Evolutionary conservation across 2,797 vertebrate genomes (phyloP).

Genomic region (Pipistrellus pipistrellus): DNA sequence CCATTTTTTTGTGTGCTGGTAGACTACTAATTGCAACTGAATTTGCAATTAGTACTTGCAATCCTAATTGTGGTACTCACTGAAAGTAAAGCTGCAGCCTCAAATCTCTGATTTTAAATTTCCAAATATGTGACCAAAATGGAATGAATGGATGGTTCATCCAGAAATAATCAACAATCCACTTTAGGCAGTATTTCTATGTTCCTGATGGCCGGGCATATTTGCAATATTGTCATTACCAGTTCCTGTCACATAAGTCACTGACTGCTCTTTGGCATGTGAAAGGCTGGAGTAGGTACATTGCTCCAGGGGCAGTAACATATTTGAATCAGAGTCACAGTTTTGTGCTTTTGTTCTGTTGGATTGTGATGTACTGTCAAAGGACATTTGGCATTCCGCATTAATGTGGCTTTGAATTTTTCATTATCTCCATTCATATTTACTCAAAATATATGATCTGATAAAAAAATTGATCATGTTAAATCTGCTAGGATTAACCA

Average conservation of each 20-base stretch:
- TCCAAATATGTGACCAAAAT: slow-evolving; percentile 42
- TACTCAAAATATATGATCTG: background rate
- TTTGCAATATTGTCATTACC: background rate
- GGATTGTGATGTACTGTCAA: background rate
- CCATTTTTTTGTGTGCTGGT: background rate
- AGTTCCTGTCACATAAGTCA: background rate
- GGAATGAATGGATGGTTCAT: background rate
- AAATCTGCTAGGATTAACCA: slow-evolving; percentile 48
- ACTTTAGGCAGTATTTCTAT: background rate
- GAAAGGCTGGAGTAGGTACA: background rate
- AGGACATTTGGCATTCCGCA: background rate
- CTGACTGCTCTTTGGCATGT: background rate
- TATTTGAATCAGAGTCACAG: background rate
- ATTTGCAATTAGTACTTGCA: background rate
- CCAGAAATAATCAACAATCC: background rate
- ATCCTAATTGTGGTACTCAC: background rate
- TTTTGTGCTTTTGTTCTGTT: background rate
- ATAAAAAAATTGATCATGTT: background rate
- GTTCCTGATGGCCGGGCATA: background rate
- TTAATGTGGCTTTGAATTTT: background rate
- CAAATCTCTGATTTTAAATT: slow-evolving; percentile 1
- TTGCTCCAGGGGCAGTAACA: background rate
- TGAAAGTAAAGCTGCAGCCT: background rate
- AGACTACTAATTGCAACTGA: background rate
- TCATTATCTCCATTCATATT: background rate